phyloP scores from a whole-genome alignment of 1,140 invertebrate species.

The Drosophila triauraria region DNA sequence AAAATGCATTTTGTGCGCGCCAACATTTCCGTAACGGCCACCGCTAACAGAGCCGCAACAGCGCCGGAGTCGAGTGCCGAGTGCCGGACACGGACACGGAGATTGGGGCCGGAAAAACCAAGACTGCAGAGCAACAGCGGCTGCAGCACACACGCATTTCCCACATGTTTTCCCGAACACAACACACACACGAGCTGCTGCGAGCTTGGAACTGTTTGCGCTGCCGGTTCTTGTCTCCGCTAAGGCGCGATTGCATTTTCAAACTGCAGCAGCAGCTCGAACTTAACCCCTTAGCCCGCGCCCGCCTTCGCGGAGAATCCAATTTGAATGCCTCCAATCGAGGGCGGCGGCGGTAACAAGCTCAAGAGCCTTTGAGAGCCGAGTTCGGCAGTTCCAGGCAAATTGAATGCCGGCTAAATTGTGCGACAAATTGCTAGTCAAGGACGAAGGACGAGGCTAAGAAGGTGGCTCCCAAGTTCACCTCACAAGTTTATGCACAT shows the following conservation, averaged over 20 bases:
- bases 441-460: conserved; percentile 4
- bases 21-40: conserved; percentile 66
- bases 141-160: conserved; percentile 23
- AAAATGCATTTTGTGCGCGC: conserved; percentile 75
- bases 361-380: conserved; percentile 17
- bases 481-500: conserved; percentile 45
- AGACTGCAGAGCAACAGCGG: conserved; percentile 5
- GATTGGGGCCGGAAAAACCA: conserved; percentile 17
- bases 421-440: conserved; percentile 49
- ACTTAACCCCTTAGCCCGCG: not conserved
- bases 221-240: conserved; percentile 65
- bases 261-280: conserved; percentile 25
- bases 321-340: conserved; percentile 32
- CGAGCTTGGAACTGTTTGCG: conserved; percentile 57
- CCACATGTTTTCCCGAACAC: conserved; percentile 32
- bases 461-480: conserved; percentile 1
- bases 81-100: not conserved
- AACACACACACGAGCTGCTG: conserved; percentile 46
- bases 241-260: conserved; percentile 67
- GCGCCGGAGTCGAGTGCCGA: conserved; percentile 28
- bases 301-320: not conserved
- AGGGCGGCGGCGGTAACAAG: conserved; percentile 27
- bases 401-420: conserved; percentile 57
- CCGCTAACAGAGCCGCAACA: conserved; percentile 74
- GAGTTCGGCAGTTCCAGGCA: conserved; percentile 28